phyloP scores from a whole-genome alignment of 2,888 invertebrate genomes.

The Notodonta ziczac region DNA sequence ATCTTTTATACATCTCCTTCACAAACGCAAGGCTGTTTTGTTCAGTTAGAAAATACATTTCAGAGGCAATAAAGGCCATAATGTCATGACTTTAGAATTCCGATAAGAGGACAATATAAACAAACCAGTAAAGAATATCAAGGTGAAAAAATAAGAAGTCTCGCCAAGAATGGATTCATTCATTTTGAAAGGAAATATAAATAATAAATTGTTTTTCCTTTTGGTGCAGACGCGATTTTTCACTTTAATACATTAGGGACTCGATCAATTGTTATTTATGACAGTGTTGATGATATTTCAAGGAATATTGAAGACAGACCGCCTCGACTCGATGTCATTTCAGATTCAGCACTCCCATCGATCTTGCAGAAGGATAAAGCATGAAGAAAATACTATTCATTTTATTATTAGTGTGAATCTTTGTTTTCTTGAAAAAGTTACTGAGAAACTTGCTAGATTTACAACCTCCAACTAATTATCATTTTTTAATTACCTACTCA shows the following conservation, averaged over 20 bases:
- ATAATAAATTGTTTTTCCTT: constrained; percentile 40
- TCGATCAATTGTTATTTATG: constrained; percentile 27
- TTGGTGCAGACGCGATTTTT: constrained; percentile 31
- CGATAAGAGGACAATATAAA: constrained; percentile 17
- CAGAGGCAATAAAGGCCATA: constrained; percentile 35
- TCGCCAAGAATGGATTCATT: constrained; percentile 47
- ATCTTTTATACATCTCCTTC: constrained; percentile 63
- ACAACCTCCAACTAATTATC: too few relatives aligned
- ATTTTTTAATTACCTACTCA: too few relatives aligned
- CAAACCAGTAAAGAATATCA: constrained; percentile 37
- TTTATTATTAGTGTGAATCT: too few relatives aligned
- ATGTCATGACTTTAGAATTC: constrained; percentile 25
- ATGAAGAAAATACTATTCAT: too few relatives aligned
- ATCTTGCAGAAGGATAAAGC: too few relatives aligned
- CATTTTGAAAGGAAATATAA: constrained; percentile 45
- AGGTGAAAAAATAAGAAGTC: constrained; percentile 49
- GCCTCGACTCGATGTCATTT: background rate
- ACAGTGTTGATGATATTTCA: constrained; percentile 14
- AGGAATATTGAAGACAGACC: constrained; percentile 15
- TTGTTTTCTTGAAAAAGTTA: too few relatives aligned
- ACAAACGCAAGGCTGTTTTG: constrained; percentile 50
- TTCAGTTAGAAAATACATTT: constrained; percentile 54
- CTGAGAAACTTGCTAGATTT: too few relatives aligned
- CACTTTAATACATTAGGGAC: constrained; percentile 20
- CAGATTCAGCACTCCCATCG: too few relatives aligned